Conservation (phyloP, 2,888 invertebrate species). For the Plagiodera versicolora region DNA sequence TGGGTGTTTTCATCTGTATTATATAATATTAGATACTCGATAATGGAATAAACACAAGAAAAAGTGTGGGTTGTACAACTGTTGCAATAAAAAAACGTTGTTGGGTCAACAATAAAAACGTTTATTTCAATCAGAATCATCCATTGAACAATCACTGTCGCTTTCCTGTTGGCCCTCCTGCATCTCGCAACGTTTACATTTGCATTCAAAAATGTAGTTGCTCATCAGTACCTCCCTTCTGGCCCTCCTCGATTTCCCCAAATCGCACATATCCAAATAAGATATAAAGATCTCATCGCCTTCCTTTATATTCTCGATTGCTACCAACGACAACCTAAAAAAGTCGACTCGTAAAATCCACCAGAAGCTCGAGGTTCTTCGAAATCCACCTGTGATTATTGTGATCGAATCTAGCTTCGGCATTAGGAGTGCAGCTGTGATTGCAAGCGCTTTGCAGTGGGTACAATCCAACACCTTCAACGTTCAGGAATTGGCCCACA, state of each 20-base stretch:
- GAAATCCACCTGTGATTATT: slow-evolving; percentile 64
- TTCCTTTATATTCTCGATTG: slow-evolving; percentile 69
- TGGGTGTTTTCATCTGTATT: too few relatives aligned
- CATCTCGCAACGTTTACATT: slow-evolving; percentile 77
- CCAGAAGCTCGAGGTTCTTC: too few relatives aligned
- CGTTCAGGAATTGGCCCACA: slow-evolving; percentile 82
- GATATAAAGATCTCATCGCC: slow-evolving; percentile 90
- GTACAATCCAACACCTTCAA: slow-evolving; percentile 90
- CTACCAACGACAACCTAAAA: slow-evolving; percentile 66
- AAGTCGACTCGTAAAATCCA: too few relatives aligned
- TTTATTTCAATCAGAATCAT: slow-evolving; percentile 4
- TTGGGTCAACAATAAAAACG: background rate
- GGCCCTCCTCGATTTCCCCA: slow-evolving; percentile 81
- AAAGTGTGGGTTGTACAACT: too few relatives aligned
- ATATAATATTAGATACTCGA: too few relatives aligned
- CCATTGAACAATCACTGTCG: slow-evolving; percentile 44
- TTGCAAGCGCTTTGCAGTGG: slow-evolving; percentile 85
- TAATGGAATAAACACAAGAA: too few relatives aligned
- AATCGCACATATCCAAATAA: slow-evolving; percentile 84
- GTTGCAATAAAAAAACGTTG: too few relatives aligned
- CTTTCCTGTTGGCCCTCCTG: slow-evolving; percentile 80
- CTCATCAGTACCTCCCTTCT: slow-evolving; percentile 79
- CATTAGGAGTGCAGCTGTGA: slow-evolving; percentile 91
- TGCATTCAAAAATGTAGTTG: slow-evolving; percentile 81
- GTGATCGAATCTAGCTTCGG: slow-evolving; percentile 80